phyloP scores from a whole-genome alignment of 2,888 invertebrate species.

The Aphelenchoides bicaudatus region DNA sequence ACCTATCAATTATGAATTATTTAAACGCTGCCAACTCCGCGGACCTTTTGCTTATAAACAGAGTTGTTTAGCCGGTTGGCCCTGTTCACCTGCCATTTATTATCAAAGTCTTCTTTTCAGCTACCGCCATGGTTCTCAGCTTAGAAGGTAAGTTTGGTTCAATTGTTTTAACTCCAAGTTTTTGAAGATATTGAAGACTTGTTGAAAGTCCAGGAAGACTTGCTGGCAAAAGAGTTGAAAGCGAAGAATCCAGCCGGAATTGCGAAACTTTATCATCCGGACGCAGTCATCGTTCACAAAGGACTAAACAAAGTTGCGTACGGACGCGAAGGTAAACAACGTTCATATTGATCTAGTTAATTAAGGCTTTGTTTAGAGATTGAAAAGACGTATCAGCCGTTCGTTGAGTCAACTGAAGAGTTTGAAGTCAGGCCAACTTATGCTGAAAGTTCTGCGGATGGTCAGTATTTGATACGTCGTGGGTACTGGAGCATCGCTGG shows the following conservation, averaged over 20 bases:
- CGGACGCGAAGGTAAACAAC: not conserved
- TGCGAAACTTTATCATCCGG: not conserved
- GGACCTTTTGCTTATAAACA: no score
- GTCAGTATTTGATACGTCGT: not conserved
- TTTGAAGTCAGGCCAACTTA: not conserved
- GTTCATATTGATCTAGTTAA: no score
- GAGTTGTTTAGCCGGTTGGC: no score
- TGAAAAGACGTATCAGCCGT: not conserved
- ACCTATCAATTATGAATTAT: no score
- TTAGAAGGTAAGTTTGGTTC: no score
- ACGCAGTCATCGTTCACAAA: not conserved
- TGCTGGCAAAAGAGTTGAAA: not conserved
- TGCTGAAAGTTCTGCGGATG: not conserved
- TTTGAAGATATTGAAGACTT: not conserved
- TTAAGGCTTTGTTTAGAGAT: no score
- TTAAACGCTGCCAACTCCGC: no score
- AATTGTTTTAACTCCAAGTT: no score
- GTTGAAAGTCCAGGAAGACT: not conserved
- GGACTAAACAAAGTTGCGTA: not conserved
- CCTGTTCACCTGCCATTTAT: no score
- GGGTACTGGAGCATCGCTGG: not conserved
- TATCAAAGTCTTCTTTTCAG: no score
- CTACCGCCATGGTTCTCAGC: no score
- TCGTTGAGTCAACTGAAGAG: no score
- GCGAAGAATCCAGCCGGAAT: not conserved